phyloP scores from a whole-genome alignment of 1,140 invertebrate genomes.

The Hyposmocoma kahamanoa region DNA sequence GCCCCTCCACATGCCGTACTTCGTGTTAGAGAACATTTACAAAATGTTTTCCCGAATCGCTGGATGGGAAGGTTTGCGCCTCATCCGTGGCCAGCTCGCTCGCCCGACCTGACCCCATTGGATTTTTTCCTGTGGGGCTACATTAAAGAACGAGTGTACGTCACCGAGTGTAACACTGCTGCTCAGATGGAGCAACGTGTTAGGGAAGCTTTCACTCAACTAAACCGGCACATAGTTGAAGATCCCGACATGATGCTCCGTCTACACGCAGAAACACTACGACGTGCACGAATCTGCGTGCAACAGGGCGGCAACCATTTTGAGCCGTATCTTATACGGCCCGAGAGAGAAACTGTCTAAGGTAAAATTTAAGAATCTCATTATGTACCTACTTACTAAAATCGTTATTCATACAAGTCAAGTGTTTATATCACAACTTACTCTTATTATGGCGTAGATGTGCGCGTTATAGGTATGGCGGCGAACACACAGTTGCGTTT shows the following conservation, averaged over 20 bases:
- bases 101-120: background rate
- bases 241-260: background rate
- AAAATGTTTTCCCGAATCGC: background rate
- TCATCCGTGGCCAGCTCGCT: background rate
- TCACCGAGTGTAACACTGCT: background rate
- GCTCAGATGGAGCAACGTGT: background rate
- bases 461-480: too few species aligned
- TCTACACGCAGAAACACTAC: background rate
- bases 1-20: background rate
- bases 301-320: background rate
- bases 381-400: too few species aligned
- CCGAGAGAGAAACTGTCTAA: too few species aligned
- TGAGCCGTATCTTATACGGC: background rate
- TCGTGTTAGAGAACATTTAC: background rate
- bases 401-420: too few species aligned
- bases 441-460: too few species aligned
- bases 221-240: background rate
- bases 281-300: background rate
- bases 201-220: background rate
- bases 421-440: too few species aligned
- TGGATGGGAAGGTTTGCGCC: background rate
- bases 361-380: too few species aligned
- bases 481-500: too few species aligned
- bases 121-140: background rate
- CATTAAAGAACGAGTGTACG: background rate